Evolutionary conservation across 2,888 invertebrate genomes (phyloP).

Genomic region (Leptinotarsa haldemani): DNA sequence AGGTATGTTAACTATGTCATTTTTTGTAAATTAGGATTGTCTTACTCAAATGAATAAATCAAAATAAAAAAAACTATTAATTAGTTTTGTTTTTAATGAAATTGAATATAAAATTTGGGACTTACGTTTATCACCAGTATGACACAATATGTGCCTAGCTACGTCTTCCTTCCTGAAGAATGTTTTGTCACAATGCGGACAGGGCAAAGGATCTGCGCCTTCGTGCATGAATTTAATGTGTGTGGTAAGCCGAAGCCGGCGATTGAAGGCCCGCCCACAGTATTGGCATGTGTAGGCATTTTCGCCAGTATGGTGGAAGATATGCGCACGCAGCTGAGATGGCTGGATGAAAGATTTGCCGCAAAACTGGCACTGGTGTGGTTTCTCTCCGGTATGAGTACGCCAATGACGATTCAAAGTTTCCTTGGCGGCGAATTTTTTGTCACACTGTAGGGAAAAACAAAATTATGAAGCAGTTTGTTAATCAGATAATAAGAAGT

Average conservation of each 20-base stretch:
- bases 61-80: no score
- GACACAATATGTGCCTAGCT: conserved; percentile 70
- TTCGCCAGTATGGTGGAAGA: conserved; percentile 80
- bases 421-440: conserved; percentile 84
- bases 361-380: conserved; percentile 75
- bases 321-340: conserved; percentile 81
- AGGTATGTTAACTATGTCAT: no score
- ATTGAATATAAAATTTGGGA: conserved; percentile 22
- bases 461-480: no score
- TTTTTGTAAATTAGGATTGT: no score
- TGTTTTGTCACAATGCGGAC: conserved; percentile 69
- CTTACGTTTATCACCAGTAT: conserved; percentile 73
- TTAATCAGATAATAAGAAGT: no score
- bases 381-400: conserved; percentile 71
- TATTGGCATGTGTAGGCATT: conserved; percentile 75
- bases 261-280: conserved; percentile 68
- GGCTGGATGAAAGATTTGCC: conserved; percentile 85
- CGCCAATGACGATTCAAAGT: conserved; percentile 69
- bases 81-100: no score
- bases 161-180: conserved; percentile 75
- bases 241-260: conserved; percentile 65
- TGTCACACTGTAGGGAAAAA: conserved; percentile 73
- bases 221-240: conserved; percentile 73
- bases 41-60: no score
- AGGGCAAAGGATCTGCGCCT: conserved; percentile 72